These are phyloP conservation scores for Eupithecia inturbata DNA, from an alignment of 2,888 invertebrate species.

Conservation along the genomic window DNA sequence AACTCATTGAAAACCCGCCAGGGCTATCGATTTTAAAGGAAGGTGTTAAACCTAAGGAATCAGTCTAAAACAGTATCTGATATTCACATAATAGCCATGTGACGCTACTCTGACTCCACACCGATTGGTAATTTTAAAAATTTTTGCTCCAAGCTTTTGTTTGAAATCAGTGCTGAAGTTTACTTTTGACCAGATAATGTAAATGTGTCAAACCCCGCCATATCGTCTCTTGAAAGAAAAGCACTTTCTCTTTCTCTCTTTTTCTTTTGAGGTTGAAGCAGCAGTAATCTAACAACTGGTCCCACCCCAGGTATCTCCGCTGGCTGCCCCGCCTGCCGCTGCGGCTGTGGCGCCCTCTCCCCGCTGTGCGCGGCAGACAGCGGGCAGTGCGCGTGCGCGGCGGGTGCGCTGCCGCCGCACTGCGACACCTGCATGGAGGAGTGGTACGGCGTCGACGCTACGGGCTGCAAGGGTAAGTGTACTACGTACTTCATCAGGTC, in stretches of 20 bases:
- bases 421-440: slow-evolving; percentile 89
- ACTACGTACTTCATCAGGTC: slow-evolving; percentile 46
- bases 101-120: not conserved
- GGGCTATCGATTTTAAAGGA: not conserved
- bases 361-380: slow-evolving; percentile 88
- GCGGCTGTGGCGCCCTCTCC: slow-evolving; percentile 88
- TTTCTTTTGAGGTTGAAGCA: too few species aligned
- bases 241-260: not conserved
- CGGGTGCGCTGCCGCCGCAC: slow-evolving; percentile 90
- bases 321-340: slow-evolving; percentile 92
- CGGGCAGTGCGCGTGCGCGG: slow-evolving; percentile 92
- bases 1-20: not conserved
- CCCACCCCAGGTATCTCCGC: slow-evolving; percentile 85
- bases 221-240: not conserved
- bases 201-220: not conserved
- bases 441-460: slow-evolving; percentile 87
- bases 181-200: too few species aligned
- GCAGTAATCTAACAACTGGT: not conserved
- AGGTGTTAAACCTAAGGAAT: not conserved
- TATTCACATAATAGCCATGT: not conserved
- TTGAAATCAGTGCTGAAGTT: not conserved
- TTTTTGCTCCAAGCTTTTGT: not conserved
- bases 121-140: not conserved
- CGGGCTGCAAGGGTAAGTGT: slow-evolving; percentile 88
- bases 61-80: not conserved